A percentile compares a stretch with the other conserved stretches of the same genome.
Conservation (phyloP, 1,140 invertebrate genomes). For the Leptoteleia sp. region DNA sequence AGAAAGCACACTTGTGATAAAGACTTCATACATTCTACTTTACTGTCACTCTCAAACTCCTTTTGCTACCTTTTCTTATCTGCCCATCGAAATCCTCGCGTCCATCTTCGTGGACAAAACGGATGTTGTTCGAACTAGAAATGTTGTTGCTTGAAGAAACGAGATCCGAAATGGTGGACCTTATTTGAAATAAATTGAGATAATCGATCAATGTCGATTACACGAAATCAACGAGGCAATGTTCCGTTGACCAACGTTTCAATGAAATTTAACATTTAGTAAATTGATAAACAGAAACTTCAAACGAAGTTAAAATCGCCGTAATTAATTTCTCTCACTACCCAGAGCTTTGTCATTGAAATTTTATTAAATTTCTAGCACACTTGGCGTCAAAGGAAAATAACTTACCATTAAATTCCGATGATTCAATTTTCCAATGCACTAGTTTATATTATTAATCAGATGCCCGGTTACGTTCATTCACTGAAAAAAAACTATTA, state of each 20-base stretch:
- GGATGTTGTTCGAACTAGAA: not conserved
- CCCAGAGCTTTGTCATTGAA: slow-evolving; percentile 1
- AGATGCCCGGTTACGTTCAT: no score
- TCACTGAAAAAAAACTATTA: no score
- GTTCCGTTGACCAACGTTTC: not conserved
- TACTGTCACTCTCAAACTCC: no score
- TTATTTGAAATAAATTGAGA: slow-evolving; percentile 18
- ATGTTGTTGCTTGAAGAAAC: not conserved
- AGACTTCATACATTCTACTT: no score
- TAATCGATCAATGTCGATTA: slow-evolving; percentile 26
- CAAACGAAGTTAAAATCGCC: slow-evolving; percentile 5
- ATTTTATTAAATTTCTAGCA: slow-evolving; percentile 9
- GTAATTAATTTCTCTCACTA: not conserved
- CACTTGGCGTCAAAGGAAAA: slow-evolving; percentile 10
- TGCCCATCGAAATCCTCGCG: not conserved
- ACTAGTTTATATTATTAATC: no score
- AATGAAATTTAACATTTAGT: not conserved
- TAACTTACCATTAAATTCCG: slow-evolving; percentile 15
- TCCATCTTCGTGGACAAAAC: slow-evolving; percentile 4
- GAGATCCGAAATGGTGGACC: not conserved
- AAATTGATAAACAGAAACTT: slow-evolving; percentile 21
- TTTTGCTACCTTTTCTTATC: not conserved
- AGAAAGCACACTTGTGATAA: no score
- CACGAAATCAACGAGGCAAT: slow-evolving; percentile 6
- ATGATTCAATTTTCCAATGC: slow-evolving; percentile 2